These are phyloP conservation scores for Alethe diademata DNA, from an alignment of 2,113 vertebrate species.

Conservation along the genomic window DNA sequence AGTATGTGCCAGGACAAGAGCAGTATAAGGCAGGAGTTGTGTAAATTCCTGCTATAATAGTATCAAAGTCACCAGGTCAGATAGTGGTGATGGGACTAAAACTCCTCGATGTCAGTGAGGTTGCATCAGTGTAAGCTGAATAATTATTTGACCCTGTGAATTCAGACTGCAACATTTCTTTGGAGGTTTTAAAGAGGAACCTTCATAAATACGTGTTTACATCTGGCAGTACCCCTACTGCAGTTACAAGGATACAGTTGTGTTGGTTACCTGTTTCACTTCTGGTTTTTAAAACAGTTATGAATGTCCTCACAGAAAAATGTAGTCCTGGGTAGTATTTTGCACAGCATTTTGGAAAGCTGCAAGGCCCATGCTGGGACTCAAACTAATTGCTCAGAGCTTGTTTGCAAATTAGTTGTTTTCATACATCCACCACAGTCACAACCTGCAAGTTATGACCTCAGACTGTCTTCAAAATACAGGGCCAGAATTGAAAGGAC, in stretches of 20 bases:
- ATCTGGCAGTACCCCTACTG: neutral
- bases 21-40: neutral
- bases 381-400: slow-evolving; percentile 27
- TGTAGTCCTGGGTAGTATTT: neutral
- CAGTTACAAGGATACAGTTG: neutral
- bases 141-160: neutral
- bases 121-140: neutral
- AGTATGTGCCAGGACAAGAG: neutral
- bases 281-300: neutral
- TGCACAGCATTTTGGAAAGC: neutral
- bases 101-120: neutral
- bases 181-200: neutral
- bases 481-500: slow-evolving; percentile 2
- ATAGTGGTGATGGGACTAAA: neutral
- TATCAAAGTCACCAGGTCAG: neutral
- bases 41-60: neutral
- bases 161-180: neutral
- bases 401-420: slow-evolving; percentile 14
- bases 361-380: neutral
- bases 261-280: neutral
- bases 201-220: neutral
- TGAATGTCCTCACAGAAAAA: neutral
- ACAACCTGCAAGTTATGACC: neutral
- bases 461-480: neutral
- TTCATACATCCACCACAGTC: neutral